phyloP scores from a whole-genome alignment of 1,140 invertebrate species.

The Lithobius niger region DNA sequence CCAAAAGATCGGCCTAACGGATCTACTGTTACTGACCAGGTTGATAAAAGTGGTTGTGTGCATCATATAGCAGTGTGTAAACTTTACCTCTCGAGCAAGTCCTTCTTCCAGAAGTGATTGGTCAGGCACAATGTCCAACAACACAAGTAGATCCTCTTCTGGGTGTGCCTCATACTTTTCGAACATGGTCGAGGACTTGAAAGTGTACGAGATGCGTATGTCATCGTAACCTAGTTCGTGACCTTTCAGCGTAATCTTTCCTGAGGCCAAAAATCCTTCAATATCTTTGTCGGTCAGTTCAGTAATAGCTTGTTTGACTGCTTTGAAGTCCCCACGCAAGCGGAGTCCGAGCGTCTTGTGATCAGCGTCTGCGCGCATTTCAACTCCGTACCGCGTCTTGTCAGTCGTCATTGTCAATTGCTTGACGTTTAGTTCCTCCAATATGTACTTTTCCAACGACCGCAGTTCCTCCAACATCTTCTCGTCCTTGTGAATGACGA shows the following conservation, averaged over 20 bases:
- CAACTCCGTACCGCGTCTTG: slow-evolving; percentile 85
- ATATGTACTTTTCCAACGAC: slow-evolving; percentile 69
- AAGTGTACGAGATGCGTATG: slow-evolving; percentile 69
- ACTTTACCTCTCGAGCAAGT: slow-evolving; percentile 80
- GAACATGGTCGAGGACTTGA: slow-evolving; percentile 40
- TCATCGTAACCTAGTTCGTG: slow-evolving; percentile 67
- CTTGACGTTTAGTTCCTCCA: slow-evolving; percentile 81
- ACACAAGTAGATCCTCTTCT: slow-evolving; percentile 68
- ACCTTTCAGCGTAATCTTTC: slow-evolving; percentile 55
- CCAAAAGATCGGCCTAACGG: too few species aligned
- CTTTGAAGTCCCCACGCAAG: slow-evolving; percentile 79
- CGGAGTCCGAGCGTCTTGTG: slow-evolving; percentile 73
- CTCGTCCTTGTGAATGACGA: slow-evolving; percentile 79
- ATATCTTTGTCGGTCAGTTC: slow-evolving; percentile 63
- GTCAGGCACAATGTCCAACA: slow-evolving; percentile 52
- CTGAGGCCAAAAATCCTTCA: slow-evolving; percentile 55
- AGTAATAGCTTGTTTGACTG: slow-evolving; percentile 63
- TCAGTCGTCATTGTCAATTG: slow-evolving; percentile 77
- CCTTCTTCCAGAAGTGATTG: slow-evolving; percentile 84
- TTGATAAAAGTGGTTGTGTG: too few species aligned
- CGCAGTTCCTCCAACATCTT: slow-evolving; percentile 65
- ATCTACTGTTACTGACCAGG: too few species aligned
- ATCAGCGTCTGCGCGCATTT: slow-evolving; percentile 86
- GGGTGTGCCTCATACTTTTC: slow-evolving; percentile 77
- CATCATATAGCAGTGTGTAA: too few species aligned